Evolutionary conservation across 2,888 invertebrate genomes (phyloP), one percentile per base, ranked within the genome.

Genomic region (Parelbella ahira): DNA sequence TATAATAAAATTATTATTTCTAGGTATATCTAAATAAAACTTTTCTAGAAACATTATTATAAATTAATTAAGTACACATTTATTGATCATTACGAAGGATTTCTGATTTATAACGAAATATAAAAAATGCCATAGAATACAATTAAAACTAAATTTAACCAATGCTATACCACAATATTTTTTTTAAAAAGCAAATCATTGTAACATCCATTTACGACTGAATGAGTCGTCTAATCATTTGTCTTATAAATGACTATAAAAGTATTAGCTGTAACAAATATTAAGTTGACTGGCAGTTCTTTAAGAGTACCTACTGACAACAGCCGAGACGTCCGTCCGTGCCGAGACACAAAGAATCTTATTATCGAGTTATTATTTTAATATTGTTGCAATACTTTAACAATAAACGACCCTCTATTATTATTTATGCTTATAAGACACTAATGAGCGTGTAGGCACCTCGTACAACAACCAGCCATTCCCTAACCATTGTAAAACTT

Each of bases 381-480:
- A 80, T 79, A 82, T 78, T 80, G 81, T 82, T 80, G 77, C 78
- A 71, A 72, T 70, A 73, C 67, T 65, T 50, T 61, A 61, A 78
- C 75, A 73, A 74, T 69, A 64, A 63, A 60, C 63, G 66, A 45
- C 49, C 64, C 64, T 58, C 60, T 53, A 55, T 53, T 61, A 63
- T 66, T 67, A 60, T 67, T 75, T 80, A 71, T 74, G 67, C 69
- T 68, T 71, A 69, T 71, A 74, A 71, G 68, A 68, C 78, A 72
- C 76, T 86, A 86, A 84, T 83, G 84, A 86, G 77, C 76, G 74
- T 78, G 81, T 81, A 79, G 76, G 74, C 80, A 75, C 70, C 72
- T 75, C 61, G 58, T 52, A 60, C 56, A 48, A 56, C 50, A 46
- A 61, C 71, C 60, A 62, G 60, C 47, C 51, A 28, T 53, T 46